phyloP scores from a whole-genome alignment of 1,140 invertebrate genomes.

The Drosophila jambulina region DNA sequence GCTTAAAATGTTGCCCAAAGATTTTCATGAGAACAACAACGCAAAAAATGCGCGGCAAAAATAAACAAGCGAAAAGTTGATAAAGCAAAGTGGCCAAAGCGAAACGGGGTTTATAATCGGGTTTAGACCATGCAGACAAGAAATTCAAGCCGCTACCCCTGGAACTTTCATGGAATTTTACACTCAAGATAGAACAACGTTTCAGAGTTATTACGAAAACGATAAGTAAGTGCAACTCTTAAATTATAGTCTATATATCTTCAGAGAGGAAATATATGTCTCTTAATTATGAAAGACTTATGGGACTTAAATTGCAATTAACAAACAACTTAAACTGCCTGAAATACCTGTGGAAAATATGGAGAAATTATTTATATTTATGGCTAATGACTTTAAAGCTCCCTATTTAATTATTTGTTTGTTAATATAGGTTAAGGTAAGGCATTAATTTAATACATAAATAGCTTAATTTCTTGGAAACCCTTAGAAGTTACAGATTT shows the following conservation, averaged over 20 bases:
- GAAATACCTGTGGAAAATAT: background rate
- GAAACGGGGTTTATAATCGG: constrained; percentile 37
- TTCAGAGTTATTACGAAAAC: background rate
- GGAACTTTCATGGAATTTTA: background rate
- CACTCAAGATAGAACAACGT: background rate
- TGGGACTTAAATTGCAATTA: constrained; percentile 4
- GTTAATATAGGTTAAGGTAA: background rate
- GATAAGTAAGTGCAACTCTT: background rate
- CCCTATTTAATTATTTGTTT: background rate
- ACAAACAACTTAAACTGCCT: background rate
- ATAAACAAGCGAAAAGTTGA: constrained; percentile 62
- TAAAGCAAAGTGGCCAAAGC: constrained; percentile 63
- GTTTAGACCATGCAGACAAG: constrained; percentile 9
- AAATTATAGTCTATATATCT: background rate
- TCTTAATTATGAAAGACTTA: background rate
- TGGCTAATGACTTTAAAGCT: background rate
- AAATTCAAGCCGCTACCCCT: constrained; percentile 20
- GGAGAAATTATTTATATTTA: background rate
- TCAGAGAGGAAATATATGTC: background rate
- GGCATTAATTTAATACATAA: background rate
- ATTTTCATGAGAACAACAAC: constrained; percentile 41
- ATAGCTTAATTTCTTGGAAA: background rate
- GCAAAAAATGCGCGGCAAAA: constrained; percentile 37
- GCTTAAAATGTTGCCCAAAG: constrained; percentile 60
- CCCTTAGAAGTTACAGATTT: background rate